Percentiles rank a stretch among this genome's conserved stretches.
Conservation (phyloP, 2,797 vertebrate species). For the Poeciliopsis gracilis region DNA sequence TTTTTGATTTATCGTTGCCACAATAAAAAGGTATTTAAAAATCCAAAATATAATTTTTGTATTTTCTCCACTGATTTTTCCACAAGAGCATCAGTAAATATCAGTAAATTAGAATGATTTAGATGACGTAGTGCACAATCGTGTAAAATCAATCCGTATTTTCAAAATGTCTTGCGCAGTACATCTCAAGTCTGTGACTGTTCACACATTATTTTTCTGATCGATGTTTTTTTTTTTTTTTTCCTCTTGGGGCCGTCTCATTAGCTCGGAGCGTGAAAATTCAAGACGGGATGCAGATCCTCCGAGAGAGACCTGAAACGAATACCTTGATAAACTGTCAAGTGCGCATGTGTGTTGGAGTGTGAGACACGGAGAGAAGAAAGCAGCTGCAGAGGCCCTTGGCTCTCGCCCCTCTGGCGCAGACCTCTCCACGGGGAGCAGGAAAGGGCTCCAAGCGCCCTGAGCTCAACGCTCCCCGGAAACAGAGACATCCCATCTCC, state of each 20-base stretch:
- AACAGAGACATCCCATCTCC: conserved; percentile 19
- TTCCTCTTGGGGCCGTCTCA: not conserved
- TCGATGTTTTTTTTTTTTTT: not conserved
- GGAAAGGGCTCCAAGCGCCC: conserved; percentile 52
- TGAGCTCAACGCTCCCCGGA: conserved; percentile 39
- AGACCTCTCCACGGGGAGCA: conserved; percentile 59
- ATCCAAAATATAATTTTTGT: too few relatives aligned
- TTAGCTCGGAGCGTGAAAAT: not conserved
- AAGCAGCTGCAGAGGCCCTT: conserved; percentile 71
- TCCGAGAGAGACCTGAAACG: not conserved
- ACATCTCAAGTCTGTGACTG: not conserved
- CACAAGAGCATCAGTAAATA: too few relatives aligned
- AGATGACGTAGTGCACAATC: not conserved
- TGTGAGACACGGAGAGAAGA: conserved; percentile 34
- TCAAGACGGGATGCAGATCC: not conserved
- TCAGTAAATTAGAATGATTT: too few relatives aligned
- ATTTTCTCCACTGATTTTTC: too few relatives aligned
- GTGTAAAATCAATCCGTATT: not conserved
- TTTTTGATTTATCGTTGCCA: too few relatives aligned
- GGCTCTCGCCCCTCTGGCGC: conserved; percentile 53
- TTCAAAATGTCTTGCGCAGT: not conserved
- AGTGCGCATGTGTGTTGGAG: conserved; percentile 13
- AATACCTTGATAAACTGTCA: not conserved
- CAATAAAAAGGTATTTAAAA: too few relatives aligned
- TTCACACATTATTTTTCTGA: not conserved